Conservation (phyloP, 2,888 invertebrate genomes). For the Neoaliturus tenellus region DNA sequence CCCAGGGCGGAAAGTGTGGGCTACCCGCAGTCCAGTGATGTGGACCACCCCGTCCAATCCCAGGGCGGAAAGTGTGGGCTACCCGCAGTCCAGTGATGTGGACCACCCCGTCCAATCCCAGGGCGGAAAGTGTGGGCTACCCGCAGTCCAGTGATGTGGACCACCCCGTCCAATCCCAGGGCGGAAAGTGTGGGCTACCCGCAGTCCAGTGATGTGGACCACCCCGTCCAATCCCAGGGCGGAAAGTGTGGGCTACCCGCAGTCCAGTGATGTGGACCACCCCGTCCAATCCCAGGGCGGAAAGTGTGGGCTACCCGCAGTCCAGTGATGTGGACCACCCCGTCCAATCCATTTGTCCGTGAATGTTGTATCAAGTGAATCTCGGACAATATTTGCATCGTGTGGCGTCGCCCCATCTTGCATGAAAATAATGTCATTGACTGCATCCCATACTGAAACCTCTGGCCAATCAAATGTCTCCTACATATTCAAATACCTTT, state of each 20-base stretch:
- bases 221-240: constrained; percentile 27
- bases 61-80: constrained; percentile 6
- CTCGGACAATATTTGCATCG: constrained; percentile 5
- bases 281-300: background rate
- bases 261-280: constrained; percentile 17
- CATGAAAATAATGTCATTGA: constrained; percentile 33
- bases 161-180: constrained; percentile 32
- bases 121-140: constrained; percentile 2
- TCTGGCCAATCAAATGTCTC: constrained; percentile 15
- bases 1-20: constrained; percentile 3
- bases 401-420: constrained; percentile 8
- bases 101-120: constrained; percentile 30
- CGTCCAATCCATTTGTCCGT: constrained; percentile 5
- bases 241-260: background rate
- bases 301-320: background rate
- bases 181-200: background rate
- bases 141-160: background rate
- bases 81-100: background rate
- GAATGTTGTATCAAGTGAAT: background rate
- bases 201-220: constrained; percentile 2
- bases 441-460: background rate
- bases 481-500: constrained; percentile 14
- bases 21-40: background rate
- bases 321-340: constrained; percentile 24
- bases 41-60: constrained; percentile 25